Evolutionary conservation across 2,113 vertebrate genomes (phyloP).

Genomic region (Chlamydotis undulata): DNA sequence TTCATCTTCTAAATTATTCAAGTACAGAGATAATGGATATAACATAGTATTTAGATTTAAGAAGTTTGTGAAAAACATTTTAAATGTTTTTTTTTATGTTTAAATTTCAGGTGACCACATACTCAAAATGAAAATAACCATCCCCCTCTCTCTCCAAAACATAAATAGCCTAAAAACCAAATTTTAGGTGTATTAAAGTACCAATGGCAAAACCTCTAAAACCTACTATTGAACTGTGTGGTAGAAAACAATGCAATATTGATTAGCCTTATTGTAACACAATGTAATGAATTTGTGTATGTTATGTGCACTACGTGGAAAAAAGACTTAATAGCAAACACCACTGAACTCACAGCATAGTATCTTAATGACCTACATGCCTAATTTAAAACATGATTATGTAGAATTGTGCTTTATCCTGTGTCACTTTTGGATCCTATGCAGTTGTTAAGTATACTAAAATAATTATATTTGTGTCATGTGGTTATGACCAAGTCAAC

Average conservation of each 20-base stretch:
- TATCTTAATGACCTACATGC: not conserved
- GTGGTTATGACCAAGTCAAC: not conserved
- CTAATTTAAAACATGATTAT: not conserved
- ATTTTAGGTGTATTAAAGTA: not conserved
- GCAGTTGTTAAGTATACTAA: not conserved
- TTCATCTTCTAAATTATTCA: not conserved
- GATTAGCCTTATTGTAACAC: not conserved
- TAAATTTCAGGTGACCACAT: not conserved
- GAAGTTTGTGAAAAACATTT: not conserved
- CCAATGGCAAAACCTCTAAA: not conserved
- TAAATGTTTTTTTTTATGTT: not conserved
- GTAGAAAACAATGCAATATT: not conserved
- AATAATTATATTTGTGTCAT: conserved; percentile 13
- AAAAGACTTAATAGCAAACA: not conserved
- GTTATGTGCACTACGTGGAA: not conserved
- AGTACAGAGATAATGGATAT: not conserved
- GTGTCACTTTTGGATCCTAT: not conserved
- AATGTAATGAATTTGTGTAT: not conserved
- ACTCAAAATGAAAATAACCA: not conserved
- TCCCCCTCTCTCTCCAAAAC: not conserved
- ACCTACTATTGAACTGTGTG: not conserved
- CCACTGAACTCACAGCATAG: not conserved
- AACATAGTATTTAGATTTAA: not conserved
- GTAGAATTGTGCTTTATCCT: not conserved
- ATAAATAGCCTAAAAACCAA: not conserved